Conservation (phyloP, 2,888 invertebrate genomes). For the Caenorhabditis afra region DNA sequence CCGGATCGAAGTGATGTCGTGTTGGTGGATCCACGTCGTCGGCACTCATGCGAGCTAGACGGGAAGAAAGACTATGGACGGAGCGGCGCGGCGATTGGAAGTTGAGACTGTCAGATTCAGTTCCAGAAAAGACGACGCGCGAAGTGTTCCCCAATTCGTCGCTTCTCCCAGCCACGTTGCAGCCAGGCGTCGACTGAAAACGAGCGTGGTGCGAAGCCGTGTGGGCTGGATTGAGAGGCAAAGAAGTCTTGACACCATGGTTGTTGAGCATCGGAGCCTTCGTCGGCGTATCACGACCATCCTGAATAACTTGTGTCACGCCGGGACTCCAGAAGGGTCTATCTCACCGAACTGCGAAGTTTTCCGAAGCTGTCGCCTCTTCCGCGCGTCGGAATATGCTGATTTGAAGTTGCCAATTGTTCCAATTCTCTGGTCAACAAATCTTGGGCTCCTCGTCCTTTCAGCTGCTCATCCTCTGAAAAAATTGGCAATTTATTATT, state of each 20-base stretch:
- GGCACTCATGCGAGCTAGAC: neutral
- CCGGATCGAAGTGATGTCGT: conserved; percentile 35
- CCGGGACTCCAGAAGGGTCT: too few species aligned
- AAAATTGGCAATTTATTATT: neutral
- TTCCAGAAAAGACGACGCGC: conserved; percentile 1
- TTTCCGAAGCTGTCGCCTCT: conserved; percentile 49
- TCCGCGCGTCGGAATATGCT: conserved; percentile 39
- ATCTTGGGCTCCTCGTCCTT: conserved; percentile 1
- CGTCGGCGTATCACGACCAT: too few species aligned
- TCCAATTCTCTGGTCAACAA: conserved; percentile 6
- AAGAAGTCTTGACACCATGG: too few species aligned
- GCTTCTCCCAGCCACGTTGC: neutral
- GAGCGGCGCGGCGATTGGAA: conserved; percentile 23
- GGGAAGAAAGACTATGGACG: neutral
- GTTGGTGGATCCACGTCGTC: neutral
- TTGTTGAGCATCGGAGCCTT: too few species aligned
- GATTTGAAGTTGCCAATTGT: conserved; percentile 10
- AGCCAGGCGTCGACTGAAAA: too few species aligned
- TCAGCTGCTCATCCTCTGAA: conserved; percentile 39
- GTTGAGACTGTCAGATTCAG: conserved; percentile 1
- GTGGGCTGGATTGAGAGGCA: neutral
- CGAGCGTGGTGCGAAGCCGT: neutral
- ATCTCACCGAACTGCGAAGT: conserved; percentile 36
- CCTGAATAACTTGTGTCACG: too few species aligned
- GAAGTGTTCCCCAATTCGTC: neutral